A percentile compares a stretch with the other conserved stretches of the same genome.
Conservation (phyloP, 2,113 vertebrate species). For the Amblyornis subalaris region DNA sequence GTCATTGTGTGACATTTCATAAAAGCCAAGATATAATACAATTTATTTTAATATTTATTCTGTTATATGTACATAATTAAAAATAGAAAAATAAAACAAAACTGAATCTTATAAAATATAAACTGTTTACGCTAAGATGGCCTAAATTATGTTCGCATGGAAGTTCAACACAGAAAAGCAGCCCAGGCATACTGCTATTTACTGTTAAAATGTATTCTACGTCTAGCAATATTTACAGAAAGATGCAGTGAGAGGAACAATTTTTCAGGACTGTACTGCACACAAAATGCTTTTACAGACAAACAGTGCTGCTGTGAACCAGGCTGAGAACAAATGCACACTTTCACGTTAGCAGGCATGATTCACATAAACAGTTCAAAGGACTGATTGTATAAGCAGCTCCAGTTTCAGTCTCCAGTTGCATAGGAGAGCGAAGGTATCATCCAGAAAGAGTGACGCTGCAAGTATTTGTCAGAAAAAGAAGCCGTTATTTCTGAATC, state of each 20-base stretch:
- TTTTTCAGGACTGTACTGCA: slow-evolving; percentile 13
- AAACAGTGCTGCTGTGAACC: slow-evolving; percentile 32
- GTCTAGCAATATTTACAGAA: slow-evolving; percentile 39
- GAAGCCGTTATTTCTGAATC: slow-evolving; percentile 28
- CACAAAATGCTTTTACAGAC: slow-evolving; percentile 39
- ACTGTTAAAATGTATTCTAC: slow-evolving; percentile 26
- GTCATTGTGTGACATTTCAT: neutral
- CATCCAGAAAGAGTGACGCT: neutral
- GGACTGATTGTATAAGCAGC: slow-evolving; percentile 30
- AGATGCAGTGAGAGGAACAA: neutral
- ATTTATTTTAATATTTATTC: slow-evolving; percentile 74
- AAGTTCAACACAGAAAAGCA: slow-evolving; percentile 30
- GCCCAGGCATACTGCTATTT: slow-evolving; percentile 31
- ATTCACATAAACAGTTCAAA: slow-evolving; percentile 30
- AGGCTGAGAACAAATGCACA: neutral
- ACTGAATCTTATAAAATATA: slow-evolving; percentile 77
- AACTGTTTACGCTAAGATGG: slow-evolving; percentile 65
- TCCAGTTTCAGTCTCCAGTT: slow-evolving; percentile 49
- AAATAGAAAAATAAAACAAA: slow-evolving; percentile 83
- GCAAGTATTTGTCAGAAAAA: slow-evolving; percentile 34
- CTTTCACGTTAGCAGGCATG: neutral
- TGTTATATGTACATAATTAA: slow-evolving; percentile 72
- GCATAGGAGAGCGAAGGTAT: neutral
- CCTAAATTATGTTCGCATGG: slow-evolving; percentile 44
- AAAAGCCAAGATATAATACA: slow-evolving; percentile 48